Evolutionary conservation across 2,888 invertebrate species (phyloP).

Genomic region (Neoitamus cyanurus): DNA sequence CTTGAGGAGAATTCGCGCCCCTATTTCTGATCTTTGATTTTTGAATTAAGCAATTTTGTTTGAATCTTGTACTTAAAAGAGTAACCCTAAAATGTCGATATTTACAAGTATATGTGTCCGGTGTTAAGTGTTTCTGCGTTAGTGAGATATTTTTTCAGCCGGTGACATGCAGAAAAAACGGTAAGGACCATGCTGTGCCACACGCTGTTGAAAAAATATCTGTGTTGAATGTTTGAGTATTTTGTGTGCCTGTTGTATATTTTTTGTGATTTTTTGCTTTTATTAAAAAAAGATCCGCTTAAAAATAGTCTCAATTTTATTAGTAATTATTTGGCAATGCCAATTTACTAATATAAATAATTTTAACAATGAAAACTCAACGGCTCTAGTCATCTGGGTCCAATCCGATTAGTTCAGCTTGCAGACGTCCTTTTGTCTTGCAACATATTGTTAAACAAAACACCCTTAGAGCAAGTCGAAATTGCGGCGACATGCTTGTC

Average conservation of each 20-base stretch:
- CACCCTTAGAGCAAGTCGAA: constrained; percentile 87
- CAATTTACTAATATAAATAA: constrained; percentile 26
- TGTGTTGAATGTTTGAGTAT: neutral
- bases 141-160: constrained; percentile 38
- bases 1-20: constrained; percentile 18
- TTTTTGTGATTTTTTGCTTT: constrained; percentile 4
- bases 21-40: neutral
- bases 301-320: constrained; percentile 29
- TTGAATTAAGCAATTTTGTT: constrained; percentile 2
- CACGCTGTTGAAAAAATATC: constrained; percentile 38
- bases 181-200: constrained; percentile 22
- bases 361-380: constrained; percentile 63
- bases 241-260: neutral
- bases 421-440: constrained; percentile 83
- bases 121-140: neutral
- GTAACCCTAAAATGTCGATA: constrained; percentile 18
- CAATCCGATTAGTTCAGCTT: constrained; percentile 86
- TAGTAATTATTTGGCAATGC: constrained; percentile 15
- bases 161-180: constrained; percentile 4
- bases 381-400: constrained; percentile 83
- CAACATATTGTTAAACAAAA: constrained; percentile 91
- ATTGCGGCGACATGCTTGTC: constrained; percentile 90
- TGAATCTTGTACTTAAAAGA: neutral
- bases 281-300: constrained; percentile 37
- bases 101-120: constrained; percentile 33